Conservation (phyloP, 2,113 vertebrate species). For the Austrofundulus limnaeus region DNA sequence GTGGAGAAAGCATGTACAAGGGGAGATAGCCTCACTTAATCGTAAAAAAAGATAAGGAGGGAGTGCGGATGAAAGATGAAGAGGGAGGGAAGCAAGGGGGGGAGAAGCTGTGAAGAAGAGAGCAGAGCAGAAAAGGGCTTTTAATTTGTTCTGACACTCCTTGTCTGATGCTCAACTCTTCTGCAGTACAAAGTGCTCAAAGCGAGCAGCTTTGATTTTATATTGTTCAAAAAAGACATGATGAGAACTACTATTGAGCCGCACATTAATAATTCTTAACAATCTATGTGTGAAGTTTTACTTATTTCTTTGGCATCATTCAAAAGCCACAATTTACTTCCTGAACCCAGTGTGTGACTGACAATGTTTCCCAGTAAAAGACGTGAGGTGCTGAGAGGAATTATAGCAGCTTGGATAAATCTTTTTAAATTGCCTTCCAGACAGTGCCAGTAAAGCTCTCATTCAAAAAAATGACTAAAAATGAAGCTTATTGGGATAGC, state of each 20-base stretch:
- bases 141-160: slow-evolving; percentile 69
- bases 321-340: slow-evolving; percentile 40
- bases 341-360: slow-evolving; percentile 42
- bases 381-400: slow-evolving; percentile 32
- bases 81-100: slow-evolving; percentile 3
- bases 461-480: not conserved
- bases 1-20: slow-evolving; percentile 34
- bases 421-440: slow-evolving; percentile 19
- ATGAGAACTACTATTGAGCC: slow-evolving; percentile 49
- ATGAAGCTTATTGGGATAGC: slow-evolving; percentile 9
- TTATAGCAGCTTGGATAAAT: slow-evolving; percentile 43
- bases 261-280: slow-evolving; percentile 39
- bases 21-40: slow-evolving; percentile 53
- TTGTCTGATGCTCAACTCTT: slow-evolving; percentile 56
- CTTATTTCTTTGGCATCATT: slow-evolving; percentile 32
- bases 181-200: slow-evolving; percentile 45
- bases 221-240: slow-evolving; percentile 61
- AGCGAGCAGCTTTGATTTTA: slow-evolving; percentile 67
- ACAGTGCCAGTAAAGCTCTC: slow-evolving; percentile 8
- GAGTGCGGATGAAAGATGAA: slow-evolving; percentile 26
- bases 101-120: slow-evolving; percentile 11
- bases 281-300: slow-evolving; percentile 23
- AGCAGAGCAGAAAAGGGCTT: slow-evolving; percentile 36
- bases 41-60: slow-evolving; percentile 49
- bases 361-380: slow-evolving; percentile 31